Conservation (phyloP, 2,113 vertebrate species). For the Pteruthius melanotis region DNA sequence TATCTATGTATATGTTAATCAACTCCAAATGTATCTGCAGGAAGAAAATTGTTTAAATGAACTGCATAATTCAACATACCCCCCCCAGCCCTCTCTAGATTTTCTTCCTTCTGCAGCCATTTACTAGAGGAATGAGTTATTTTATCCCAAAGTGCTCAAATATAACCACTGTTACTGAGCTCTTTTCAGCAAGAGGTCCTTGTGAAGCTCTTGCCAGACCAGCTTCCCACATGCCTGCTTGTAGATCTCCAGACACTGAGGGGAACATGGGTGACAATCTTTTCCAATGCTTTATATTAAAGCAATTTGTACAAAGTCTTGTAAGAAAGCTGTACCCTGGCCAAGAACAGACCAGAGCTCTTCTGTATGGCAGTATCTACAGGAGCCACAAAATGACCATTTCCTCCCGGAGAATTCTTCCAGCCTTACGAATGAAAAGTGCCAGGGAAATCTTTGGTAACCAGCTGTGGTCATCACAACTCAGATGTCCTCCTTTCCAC, state of each 20-base stretch:
- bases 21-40: constrained; percentile 22
- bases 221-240: background rate
- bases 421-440: background rate
- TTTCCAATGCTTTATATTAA: background rate
- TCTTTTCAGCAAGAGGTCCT: background rate
- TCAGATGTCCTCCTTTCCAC: background rate
- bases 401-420: background rate
- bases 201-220: background rate
- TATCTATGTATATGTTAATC: background rate
- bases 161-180: background rate
- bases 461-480: background rate
- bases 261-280: background rate
- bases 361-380: background rate
- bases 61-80: background rate
- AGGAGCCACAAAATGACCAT: background rate
- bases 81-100: background rate
- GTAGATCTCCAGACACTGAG: background rate
- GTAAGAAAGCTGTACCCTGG: background rate
- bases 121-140: background rate
- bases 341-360: background rate
- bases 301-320: background rate
- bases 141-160: background rate
- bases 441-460: background rate
- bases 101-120: background rate
- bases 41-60: constrained; percentile 2